phyloP scores from a whole-genome alignment of 1,140 invertebrate genomes.

The Leptinotarsa lineolata region DNA sequence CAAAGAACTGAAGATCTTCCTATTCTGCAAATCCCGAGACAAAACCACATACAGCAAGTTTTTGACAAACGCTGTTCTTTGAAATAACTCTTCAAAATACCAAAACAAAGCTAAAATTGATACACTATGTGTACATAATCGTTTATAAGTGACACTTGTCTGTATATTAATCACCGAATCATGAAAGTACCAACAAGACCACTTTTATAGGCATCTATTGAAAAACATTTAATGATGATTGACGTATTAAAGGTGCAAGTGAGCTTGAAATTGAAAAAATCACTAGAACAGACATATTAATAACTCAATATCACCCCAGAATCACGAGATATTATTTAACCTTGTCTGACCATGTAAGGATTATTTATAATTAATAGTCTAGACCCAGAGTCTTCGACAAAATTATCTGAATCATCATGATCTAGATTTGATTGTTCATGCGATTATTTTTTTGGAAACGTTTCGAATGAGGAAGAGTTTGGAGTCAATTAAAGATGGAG shows the following conservation, averaged over 20 bases:
- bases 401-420: constrained; percentile 13
- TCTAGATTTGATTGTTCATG: not conserved
- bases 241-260: not conserved
- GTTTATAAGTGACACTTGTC: not conserved
- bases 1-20: no score
- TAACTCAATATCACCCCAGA: constrained; percentile 18
- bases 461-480: not conserved
- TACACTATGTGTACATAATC: no score
- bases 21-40: no score
- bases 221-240: constrained; percentile 3
- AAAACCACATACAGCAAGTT: no score
- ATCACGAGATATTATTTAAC: constrained; percentile 18
- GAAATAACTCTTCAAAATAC: no score
- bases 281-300: not conserved
- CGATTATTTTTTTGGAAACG: not conserved
- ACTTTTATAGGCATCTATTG: not conserved
- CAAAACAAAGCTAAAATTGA: no score
- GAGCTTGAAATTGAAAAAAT: not conserved
- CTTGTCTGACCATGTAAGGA: constrained; percentile 14
- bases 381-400: constrained; percentile 13
- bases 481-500: no score
- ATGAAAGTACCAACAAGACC: not conserved
- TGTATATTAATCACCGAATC: not conserved
- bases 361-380: constrained; percentile 25
- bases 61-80: no score